Evolutionary conservation across 2,888 invertebrate genomes (phyloP), one percentile per base, ranked within the genome.

Genomic region (Tromatobia lineatoria): DNA sequence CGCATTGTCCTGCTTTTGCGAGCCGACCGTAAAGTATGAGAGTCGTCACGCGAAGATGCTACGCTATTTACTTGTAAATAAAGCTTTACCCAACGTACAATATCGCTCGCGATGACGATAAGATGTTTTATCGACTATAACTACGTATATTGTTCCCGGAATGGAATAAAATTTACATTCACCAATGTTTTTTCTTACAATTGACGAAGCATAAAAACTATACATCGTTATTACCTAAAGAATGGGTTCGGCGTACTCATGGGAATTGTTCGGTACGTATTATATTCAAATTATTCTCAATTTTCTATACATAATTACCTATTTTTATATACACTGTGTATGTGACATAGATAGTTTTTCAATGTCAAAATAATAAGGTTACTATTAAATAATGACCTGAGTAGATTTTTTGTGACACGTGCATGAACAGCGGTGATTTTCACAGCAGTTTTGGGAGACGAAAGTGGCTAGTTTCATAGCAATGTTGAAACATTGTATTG

Each of bases 1-100:
- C 78, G 80, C 78, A 86, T 86, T 85, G 85, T 86, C 69, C 74
- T 78, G 85, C 81, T 83, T 83, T 85, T 79, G 83, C 77, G 83
- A 81, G 64, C 71, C 67, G 20, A 74, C 47, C 82, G 77, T 83
- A 86, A 85, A 86, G 74, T 77, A 70, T 57, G 71, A 38, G 71
- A 54, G 67, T 42, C 52, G 70, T 61, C 20, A 57, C 45, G 73
- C 29, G 47, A 67, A 74, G 67, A 74, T 74, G 50, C 66, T 67
- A n/a, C 54, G n/a, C 15, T 34, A 1, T 38, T 8, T 38, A 67
- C 61, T 79, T 70, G n/a, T 45, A 73, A 69, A 50, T 69, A 50
- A 67, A 52, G 38, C 25, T 23, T 54, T 85, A 82, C 85, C 79
- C 85, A 85, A 82, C 75, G 83, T 74, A 78, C 82, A 79, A 76